Percentiles rank a stretch among this genome's conserved stretches.
Conservation (phyloP, 2,888 invertebrate species). For the Allolobophora icterica region DNA sequence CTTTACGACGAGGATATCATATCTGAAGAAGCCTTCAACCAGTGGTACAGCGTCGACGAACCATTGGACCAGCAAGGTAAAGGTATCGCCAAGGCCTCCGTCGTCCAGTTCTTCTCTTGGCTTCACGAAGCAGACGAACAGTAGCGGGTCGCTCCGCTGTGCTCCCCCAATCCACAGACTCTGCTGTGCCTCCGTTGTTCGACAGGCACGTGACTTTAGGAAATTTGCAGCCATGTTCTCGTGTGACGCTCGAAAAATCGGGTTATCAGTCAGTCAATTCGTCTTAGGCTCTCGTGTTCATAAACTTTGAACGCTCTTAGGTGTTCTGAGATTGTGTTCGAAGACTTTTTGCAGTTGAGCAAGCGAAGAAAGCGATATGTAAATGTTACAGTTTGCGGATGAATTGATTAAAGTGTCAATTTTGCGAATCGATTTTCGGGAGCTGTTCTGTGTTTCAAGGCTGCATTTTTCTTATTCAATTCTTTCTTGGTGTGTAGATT, state of each 20-base stretch:
- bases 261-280: neutral
- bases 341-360: neutral
- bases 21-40: conserved; percentile 79
- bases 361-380: neutral
- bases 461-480: neutral
- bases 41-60: conserved; percentile 78
- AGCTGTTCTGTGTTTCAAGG: neutral
- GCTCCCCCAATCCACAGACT: neutral
- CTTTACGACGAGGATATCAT: conserved; percentile 81
- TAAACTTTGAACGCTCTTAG: neutral
- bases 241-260: neutral
- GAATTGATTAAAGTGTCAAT: neutral
- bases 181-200: neutral
- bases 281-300: neutral
- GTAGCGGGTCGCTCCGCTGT: neutral
- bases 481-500: neutral
- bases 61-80: conserved; percentile 79
- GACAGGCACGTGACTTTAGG: neutral
- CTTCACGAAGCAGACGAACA: conserved; percentile 15
- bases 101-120: conserved; percentile 70
- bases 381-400: neutral
- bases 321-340: neutral
- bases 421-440: neutral
- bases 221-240: conserved; percentile 10
- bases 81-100: conserved; percentile 77